A percentile compares a stretch with the other conserved stretches of the same genome.
Conservation (phyloP, 2,113 vertebrate species). For the Megaceryle torquata region DNA sequence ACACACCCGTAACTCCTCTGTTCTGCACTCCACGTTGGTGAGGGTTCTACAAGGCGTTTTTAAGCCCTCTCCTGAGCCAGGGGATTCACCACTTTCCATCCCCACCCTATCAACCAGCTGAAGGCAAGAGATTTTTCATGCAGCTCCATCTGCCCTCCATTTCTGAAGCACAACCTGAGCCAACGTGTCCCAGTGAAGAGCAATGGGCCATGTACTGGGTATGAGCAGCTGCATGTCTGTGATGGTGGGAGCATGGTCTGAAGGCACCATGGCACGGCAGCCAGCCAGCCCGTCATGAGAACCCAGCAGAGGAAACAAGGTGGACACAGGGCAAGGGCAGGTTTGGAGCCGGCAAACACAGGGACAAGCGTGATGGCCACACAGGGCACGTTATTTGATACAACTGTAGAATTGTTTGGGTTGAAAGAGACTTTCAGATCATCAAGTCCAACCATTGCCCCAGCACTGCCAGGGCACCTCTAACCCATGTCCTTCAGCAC, state of each 20-base stretch:
- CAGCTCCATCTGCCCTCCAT: not conserved
- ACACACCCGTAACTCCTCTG: not conserved
- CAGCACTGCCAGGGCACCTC: not conserved
- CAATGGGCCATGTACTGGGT: not conserved
- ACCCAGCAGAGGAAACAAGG: not conserved
- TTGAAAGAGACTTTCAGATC: not conserved
- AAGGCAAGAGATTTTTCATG: not conserved
- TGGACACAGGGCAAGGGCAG: not conserved
- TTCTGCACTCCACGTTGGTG: not conserved
- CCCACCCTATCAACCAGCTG: not conserved
- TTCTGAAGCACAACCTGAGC: not conserved
- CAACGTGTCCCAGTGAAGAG: not conserved
- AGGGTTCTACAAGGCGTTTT: not conserved
- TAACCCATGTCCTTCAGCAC: not conserved
- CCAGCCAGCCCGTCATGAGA: not conserved
- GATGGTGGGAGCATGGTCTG: not conserved
- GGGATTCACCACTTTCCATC: not conserved
- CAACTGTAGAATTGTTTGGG: not conserved
- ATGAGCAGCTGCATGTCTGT: not conserved
- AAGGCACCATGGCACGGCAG: not conserved
- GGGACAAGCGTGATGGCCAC: not conserved
- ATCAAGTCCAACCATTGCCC: not conserved
- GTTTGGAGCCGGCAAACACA: not conserved
- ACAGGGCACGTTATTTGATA: rapidly evolving
- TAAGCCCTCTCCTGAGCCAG: not conserved